Base-by-base conservation (phyloP, 2,113 vertebrate genomes). In the Pterophyllum scalare region DNA sequence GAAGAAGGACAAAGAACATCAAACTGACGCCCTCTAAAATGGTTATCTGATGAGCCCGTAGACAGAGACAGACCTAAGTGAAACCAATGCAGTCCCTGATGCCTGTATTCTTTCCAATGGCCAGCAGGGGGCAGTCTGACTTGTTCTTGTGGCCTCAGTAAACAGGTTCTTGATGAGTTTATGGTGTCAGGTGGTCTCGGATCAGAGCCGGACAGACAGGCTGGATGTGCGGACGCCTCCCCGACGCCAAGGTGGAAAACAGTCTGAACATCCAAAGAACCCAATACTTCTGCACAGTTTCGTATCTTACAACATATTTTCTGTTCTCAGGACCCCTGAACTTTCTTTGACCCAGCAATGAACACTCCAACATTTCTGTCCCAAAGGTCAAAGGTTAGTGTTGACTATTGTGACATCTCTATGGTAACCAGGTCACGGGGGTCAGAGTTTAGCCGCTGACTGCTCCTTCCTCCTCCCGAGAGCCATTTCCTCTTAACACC, bases 331-430 rank as follows among this genome's bases (percentile, higher is more conserved):
- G 31, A 54, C 38, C 58, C 33, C n/a, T 9, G 52, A 59, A 28
- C 0, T 75, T 59, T 52, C 11, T 22, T 7, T 54, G 49, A 19
- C 61, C 49, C 61, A 43, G 20, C 8, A 12, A 72, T n/a, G n/a
- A 46, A n/a, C 56, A 13, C n/a, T 22, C 13, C 0, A 4, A 54
- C 35, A 10, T n/a, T 24, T 40, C 5, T 72, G 46, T 72, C 60
- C 58, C 56, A 31, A 40, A 80, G 72, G 84, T 83, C 83, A 82
- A 60, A 79, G 83, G 78, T 82, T 79, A 77, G 31, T 79, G 86
- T 59, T 83, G 76, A 57, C 85, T 88, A 85, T 3, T 79, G 81
- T 76, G 61, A 24, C 49, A 14, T 90, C 76, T 56, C 90, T 90
- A 91, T 19, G 60, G 84, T 62, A 80, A 84, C 87, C 38, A 19